These are phyloP conservation scores for Druceiella hillmani DNA, from an alignment of 2,888 invertebrate genomes.

Conservation along the genomic window DNA sequence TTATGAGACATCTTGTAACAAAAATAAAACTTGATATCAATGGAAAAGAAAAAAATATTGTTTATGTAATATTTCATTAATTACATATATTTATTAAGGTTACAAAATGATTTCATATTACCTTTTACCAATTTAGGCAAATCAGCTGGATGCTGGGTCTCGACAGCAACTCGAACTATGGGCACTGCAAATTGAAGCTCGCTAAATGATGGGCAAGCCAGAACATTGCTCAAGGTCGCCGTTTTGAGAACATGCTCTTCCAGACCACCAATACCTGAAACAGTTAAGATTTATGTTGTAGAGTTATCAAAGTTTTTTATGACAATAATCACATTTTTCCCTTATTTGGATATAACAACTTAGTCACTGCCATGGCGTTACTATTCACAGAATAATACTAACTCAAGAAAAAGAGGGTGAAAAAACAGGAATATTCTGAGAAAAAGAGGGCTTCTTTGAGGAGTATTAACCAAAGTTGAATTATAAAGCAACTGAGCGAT, in stretches of 20 bases:
- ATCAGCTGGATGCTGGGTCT: conserved; percentile 77
- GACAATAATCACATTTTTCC: not conserved
- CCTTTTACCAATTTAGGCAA: conserved; percentile 66
- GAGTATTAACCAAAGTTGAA: no score
- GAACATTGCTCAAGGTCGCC: conserved; percentile 77
- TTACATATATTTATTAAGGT: no score
- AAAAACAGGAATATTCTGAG: no score
- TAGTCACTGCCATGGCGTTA: no score
- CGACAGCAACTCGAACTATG: conserved; percentile 89
- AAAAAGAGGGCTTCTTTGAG: no score
- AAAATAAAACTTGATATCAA: no score
- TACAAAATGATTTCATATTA: conserved; percentile 20
- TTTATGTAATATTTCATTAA: no score
- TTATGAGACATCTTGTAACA: no score
- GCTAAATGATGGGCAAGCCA: conserved; percentile 82
- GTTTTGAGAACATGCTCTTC: conserved; percentile 83
- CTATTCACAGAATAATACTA: no score
- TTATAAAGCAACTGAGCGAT: no score
- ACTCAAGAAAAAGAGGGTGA: no score
- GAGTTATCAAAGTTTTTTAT: not conserved
- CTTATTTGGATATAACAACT: not conserved
- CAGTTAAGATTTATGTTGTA: conserved; percentile 4
- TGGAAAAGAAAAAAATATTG: no score
- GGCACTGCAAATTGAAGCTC: conserved; percentile 77
- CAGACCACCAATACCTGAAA: conserved; percentile 74